Evolutionary conservation across 2,888 invertebrate species (phyloP), one percentile per base, ranked within the genome.

Genomic region (Geophilus truncorum): DNA sequence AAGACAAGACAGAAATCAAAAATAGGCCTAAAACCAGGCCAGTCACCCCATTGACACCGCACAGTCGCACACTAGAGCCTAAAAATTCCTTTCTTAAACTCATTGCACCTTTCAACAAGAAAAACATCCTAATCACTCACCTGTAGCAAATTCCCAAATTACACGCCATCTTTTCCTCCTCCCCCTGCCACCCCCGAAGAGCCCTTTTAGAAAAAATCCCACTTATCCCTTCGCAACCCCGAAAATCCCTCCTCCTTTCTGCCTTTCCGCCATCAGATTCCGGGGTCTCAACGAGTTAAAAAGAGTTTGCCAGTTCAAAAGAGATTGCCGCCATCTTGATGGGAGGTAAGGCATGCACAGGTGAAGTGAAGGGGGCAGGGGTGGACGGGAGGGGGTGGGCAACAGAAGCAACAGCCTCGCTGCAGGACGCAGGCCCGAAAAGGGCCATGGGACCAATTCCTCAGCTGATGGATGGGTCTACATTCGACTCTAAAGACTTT

Each of bases 261-360:
- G 9, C 23, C 62, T 25, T 62, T 62, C 62, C 62, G 25, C 62
- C 23, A 62, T 62, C 62, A 23, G 1, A 25, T n/a, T 5, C 18
- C n/a, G 40, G 5, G 10, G 7, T 18, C 25, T 25, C 23, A 62
- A 23, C 4, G 10, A 25, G 23, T 62, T 12, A 62, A 62, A 62
- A 23, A 62, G 62, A 45, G 3, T 45, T 25, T 25, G 25, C 18
- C 45, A 45, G 45, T 45, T 45, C 45, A 62, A 62, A 57, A 9
- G 57, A 23, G 23, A 7, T 25, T 15, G 62, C 62, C 62, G 62
- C 62, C 62, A 62, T 62, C 62, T 62, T 62, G 62, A 62, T 62
- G 62, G 62, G 62, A 62, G 62, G 62, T 62, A 62, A 62, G 62
- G 62, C 62, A 62, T 62, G 25, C 62, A 62, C 62, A 62, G 62